These are phyloP conservation scores for Jordanella pulchra DNA, from an alignment of 2,797 vertebrate genomes.

Conservation along the genomic window DNA sequence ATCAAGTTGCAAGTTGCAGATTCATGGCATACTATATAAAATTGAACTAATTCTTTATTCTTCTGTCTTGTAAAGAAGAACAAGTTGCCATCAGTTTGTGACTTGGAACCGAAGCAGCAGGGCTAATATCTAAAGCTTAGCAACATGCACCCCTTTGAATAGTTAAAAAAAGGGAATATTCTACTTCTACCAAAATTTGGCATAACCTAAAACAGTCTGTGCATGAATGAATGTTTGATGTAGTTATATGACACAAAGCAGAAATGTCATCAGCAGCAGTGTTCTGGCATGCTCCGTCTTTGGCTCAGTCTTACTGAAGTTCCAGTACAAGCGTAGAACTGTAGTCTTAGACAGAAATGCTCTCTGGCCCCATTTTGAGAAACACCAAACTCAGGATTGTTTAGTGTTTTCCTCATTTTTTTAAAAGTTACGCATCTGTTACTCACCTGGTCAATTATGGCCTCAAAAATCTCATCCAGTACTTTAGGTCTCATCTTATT, in stretches of 20 bases:
- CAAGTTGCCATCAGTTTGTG: neutral
- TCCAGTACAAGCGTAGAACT: constrained; percentile 80
- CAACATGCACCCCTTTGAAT: neutral
- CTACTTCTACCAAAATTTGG: neutral
- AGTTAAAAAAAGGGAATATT: neutral
- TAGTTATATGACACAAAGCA: neutral
- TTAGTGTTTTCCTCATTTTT: constrained; percentile 36
- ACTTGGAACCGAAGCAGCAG: neutral
- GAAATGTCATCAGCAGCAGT: constrained; percentile 5
- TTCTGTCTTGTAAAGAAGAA: neutral
- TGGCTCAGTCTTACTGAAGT: constrained; percentile 36
- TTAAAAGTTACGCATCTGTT: constrained; percentile 31
- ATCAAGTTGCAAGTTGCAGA: neutral
- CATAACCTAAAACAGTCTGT: neutral
- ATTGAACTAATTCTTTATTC: neutral
- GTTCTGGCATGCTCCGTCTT: constrained; percentile 42
- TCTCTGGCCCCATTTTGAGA: constrained; percentile 43
- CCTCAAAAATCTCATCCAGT: constrained; percentile 57
- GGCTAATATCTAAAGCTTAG: neutral
- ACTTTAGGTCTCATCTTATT: constrained; percentile 64
- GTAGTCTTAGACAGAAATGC: constrained; percentile 66
- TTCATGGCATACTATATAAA: neutral
- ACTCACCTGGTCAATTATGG: constrained; percentile 27
- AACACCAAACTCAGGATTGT: constrained; percentile 35
- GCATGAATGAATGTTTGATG: neutral